A percentile compares a stretch with the other conserved stretches of the same genome.
phyloP scores from a whole-genome alignment of 1,140 invertebrate species.

The Muscidifurax raptorellus region DNA sequence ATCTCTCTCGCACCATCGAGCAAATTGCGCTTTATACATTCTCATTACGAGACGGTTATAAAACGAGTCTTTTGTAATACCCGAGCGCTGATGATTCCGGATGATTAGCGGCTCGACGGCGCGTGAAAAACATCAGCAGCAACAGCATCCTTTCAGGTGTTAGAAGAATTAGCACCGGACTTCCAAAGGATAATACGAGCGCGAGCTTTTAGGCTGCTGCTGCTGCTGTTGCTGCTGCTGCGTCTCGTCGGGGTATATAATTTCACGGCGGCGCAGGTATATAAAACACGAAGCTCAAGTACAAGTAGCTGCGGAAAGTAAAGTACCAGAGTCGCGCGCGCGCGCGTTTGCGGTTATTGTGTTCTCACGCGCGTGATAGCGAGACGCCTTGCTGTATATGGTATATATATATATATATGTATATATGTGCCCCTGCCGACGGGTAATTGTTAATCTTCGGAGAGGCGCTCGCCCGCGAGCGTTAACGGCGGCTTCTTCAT shows the following conservation, averaged over 20 bases:
- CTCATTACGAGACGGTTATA: not conserved
- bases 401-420: no score
- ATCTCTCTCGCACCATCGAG: not conserved
- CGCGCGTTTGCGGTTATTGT: not conserved
- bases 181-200: not conserved
- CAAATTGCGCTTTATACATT: not conserved
- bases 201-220: not conserved
- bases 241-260: not conserved
- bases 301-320: not conserved
- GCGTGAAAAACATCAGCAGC: not conserved
- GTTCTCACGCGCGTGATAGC: constrained; percentile 6
- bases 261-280: not conserved
- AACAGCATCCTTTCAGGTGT: not conserved
- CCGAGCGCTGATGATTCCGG: not conserved
- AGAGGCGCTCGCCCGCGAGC: not conserved
- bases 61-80: not conserved
- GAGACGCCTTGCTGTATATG: not conserved
- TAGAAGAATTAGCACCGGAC: not conserved
- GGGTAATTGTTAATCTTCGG: constrained; percentile 14
- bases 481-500: constrained; percentile 11
- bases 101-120: not conserved
- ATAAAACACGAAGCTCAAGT: not conserved
- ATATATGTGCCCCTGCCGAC: not conserved
- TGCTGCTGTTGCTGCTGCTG: no score
- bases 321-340: not conserved